A percentile compares a stretch with the other conserved stretches of the same genome.
Conservation (phyloP, 2,113 vertebrate species). For the Equus quagga region DNA sequence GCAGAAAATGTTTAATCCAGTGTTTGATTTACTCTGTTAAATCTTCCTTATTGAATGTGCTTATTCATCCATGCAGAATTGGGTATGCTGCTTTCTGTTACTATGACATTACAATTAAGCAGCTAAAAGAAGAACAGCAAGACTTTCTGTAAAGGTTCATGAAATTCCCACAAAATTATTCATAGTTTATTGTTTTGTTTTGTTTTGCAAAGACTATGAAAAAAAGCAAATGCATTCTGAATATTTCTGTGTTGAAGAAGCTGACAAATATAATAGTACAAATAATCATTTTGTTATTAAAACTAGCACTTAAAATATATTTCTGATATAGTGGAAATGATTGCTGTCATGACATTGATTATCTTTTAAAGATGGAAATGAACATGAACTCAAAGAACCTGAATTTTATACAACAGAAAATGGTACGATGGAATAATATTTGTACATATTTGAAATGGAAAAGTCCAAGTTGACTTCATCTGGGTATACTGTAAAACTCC, state of each 20-base stretch:
- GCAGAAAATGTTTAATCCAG: conserved; percentile 91
- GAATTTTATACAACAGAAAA: conserved; percentile 74
- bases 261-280: conserved; percentile 66
- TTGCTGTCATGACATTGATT: conserved; percentile 81
- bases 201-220: conserved; percentile 59
- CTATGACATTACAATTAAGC: conserved; percentile 90
- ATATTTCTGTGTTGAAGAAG: conserved; percentile 60
- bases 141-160: conserved; percentile 85
- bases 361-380: conserved; percentile 81
- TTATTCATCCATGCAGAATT: conserved; percentile 89
- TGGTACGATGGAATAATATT: conserved; percentile 78
- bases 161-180: conserved; percentile 86
- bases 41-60: conserved; percentile 89
- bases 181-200: conserved; percentile 63
- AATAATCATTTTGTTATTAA: conserved; percentile 80
- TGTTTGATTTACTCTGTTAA: conserved; percentile 91
- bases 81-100: conserved; percentile 88
- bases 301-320: conserved; percentile 79
- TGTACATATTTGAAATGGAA: conserved; percentile 75
- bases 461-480: conserved; percentile 75
- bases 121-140: conserved; percentile 85
- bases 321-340: conserved; percentile 83
- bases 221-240: conserved; percentile 67
- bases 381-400: conserved; percentile 73
- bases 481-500: conserved; percentile 59